Evolutionary conservation across 2,113 vertebrate genomes (phyloP).

Genomic region (Muscicapa adusta): DNA sequence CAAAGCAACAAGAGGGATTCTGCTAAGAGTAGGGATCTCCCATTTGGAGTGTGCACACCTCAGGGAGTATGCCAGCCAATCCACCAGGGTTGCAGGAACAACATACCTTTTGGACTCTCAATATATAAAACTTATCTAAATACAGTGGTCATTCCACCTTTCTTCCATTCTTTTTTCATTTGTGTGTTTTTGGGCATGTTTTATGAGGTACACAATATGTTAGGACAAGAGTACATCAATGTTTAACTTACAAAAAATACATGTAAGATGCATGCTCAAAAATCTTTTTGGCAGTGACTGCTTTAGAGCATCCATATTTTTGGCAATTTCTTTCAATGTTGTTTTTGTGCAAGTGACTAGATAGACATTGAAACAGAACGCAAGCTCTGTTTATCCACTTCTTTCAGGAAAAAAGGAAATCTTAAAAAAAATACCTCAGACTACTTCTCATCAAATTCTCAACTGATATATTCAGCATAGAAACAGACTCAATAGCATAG

Average conservation of each 20-base stretch:
- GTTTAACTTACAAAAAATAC: background rate
- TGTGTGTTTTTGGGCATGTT: background rate
- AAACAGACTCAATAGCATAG: background rate
- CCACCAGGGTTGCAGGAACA: background rate
- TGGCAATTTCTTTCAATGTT: background rate
- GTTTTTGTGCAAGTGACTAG: background rate
- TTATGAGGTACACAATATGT: background rate
- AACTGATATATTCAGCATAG: background rate
- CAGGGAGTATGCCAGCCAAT: accelerated
- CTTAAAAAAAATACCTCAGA: background rate
- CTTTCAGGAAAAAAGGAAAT: background rate
- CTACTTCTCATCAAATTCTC: background rate
- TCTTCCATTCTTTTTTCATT: background rate
- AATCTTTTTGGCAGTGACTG: background rate
- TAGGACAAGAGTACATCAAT: background rate
- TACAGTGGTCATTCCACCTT: background rate
- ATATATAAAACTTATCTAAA: background rate
- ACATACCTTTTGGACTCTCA: background rate
- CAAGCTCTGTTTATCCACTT: background rate
- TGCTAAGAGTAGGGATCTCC: background rate
- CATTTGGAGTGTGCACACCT: background rate
- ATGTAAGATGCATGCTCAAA: background rate
- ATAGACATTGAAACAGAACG: background rate
- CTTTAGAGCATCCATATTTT: background rate
- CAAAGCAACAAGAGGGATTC: background rate